Evolutionary conservation across 1,140 invertebrate species (phyloP).

Genomic region (Globodera rostochiensis): DNA sequence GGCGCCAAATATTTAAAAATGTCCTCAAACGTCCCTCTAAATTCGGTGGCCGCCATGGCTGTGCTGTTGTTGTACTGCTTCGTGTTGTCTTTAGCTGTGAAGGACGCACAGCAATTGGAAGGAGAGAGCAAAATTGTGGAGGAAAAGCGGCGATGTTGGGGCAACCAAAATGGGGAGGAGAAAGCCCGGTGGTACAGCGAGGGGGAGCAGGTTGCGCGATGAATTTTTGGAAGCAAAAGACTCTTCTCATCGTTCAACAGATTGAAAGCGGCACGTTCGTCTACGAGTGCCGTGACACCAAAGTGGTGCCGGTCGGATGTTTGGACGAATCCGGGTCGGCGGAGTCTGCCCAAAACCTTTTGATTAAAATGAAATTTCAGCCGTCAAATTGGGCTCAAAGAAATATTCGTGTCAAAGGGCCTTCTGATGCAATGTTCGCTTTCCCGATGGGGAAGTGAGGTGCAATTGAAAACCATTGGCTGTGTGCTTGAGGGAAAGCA

Average conservation of each 20-base stretch:
- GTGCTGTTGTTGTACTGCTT: background rate
- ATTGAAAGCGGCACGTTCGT: constrained; percentile 15
- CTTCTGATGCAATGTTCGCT: constrained; percentile 13
- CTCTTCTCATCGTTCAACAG: background rate
- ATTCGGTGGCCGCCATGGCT: background rate
- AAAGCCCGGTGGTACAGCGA: constrained; percentile 13
- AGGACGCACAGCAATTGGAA: background rate
- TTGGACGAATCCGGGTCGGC: constrained; percentile 11
- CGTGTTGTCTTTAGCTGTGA: background rate
- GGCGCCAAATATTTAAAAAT: too few relatives aligned
- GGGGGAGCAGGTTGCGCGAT: constrained; percentile 6
- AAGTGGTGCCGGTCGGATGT: constrained; percentile 23
- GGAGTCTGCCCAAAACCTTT: too few relatives aligned
- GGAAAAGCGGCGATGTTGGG: background rate
- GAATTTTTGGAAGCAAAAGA: background rate
- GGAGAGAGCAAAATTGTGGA: background rate
- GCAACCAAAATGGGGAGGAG: constrained; percentile 8
- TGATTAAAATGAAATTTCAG: background rate
- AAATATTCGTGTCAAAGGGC: constrained; percentile 5
- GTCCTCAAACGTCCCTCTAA: too few relatives aligned
- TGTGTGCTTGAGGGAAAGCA: background rate
- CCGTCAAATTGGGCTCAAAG: constrained; percentile 7
- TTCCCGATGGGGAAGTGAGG: background rate
- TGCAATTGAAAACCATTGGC: constrained; percentile 22
- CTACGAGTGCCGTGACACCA: constrained; percentile 16